Percentiles rank a stretch among this genome's conserved stretches.
These are phyloP conservation scores for Halcyon badia DNA, from an alignment of 2,797 vertebrate genomes.

Conservation along the genomic window DNA sequence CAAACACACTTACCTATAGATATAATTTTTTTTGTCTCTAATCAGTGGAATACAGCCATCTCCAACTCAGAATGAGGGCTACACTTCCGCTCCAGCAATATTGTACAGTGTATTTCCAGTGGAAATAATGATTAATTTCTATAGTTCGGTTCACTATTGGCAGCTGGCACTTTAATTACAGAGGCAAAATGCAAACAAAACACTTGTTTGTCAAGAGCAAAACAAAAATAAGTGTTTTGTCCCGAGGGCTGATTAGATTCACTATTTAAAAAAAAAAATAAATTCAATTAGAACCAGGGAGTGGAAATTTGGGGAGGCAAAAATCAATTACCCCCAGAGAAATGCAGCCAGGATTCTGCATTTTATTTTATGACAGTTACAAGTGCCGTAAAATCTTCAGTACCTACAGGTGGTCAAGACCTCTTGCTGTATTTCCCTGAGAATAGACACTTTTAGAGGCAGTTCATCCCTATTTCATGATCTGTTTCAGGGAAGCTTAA, in stretches of 20 bases:
- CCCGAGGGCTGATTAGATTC: constrained; percentile 14
- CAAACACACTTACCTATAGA: not conserved
- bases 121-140: not conserved
- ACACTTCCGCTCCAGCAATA: not conserved
- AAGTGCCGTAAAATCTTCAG: not conserved
- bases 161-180: constrained; percentile 28
- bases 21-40: not conserved
- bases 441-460: not conserved
- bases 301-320: not conserved
- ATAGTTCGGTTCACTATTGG: not conserved
- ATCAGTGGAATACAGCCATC: not conserved
- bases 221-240: constrained; percentile 18
- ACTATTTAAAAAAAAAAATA: not conserved
- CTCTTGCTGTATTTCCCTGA: not conserved
- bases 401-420: not conserved
- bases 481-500: not conserved
- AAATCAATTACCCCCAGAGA: not conserved
- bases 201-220: not conserved
- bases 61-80: not conserved
- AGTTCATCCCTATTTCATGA: not conserved
- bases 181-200: not conserved
- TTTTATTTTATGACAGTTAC: not conserved
- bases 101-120: not conserved
- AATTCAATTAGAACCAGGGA: not conserved
- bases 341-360: not conserved